phyloP scores from a whole-genome alignment of 1,140 invertebrate species.

The Trichonephila inaurata region DNA sequence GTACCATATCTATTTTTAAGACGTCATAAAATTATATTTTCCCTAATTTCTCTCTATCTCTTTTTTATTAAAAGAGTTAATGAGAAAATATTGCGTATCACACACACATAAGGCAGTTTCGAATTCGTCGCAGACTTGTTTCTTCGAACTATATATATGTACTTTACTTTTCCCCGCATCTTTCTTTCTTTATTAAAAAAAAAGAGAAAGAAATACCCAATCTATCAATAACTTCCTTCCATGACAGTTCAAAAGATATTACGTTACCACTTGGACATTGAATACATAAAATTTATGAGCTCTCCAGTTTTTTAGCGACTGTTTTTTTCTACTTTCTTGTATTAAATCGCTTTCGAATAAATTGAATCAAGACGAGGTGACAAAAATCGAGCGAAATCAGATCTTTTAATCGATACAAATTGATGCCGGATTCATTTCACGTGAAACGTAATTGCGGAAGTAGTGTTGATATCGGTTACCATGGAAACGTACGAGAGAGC shows the following conservation, averaged over 20 bases:
- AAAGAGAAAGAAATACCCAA: too few species aligned
- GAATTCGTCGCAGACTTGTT: too few species aligned
- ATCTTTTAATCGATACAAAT: slow-evolving; percentile 65
- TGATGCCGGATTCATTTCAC: slow-evolving; percentile 54
- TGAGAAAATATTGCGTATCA: too few species aligned
- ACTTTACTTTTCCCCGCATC: too few species aligned
- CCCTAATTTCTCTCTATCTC: too few species aligned
- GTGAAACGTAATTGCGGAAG: slow-evolving; percentile 69
- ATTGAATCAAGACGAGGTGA: slow-evolving; percentile 22
- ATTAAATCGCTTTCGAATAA: slow-evolving; percentile 30
- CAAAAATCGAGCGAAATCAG: slow-evolving; percentile 41
- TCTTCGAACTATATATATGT: too few species aligned
- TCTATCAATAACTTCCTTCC: neutral
- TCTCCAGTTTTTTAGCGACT: neutral
- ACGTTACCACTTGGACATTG: neutral
- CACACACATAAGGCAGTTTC: too few species aligned
- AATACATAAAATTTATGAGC: neutral
- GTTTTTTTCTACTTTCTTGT: neutral
- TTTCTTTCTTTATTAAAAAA: too few species aligned
- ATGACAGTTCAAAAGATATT: neutral
- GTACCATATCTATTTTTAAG: too few species aligned
- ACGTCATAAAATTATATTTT: too few species aligned
- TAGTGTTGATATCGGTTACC: slow-evolving; percentile 70
- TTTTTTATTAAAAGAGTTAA: too few species aligned
- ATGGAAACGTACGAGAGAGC: slow-evolving; percentile 69